These are phyloP conservation scores for Melanotaenia maccullochi DNA, from an alignment of 2,797 vertebrate species.

Conservation along the genomic window DNA sequence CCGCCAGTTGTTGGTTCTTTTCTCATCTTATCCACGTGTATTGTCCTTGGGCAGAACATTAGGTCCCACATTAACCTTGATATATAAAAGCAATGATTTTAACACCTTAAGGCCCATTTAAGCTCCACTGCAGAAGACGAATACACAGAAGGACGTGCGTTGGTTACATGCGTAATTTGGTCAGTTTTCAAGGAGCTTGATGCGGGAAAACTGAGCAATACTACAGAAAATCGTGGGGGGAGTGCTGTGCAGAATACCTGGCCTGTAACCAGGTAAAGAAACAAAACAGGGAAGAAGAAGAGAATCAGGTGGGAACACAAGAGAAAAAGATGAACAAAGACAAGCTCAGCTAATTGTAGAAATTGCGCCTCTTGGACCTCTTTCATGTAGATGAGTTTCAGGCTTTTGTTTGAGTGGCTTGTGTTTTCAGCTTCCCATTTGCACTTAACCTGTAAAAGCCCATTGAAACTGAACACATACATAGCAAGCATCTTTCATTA, in stretches of 20 bases:
- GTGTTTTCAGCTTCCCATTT: slow-evolving; percentile 12
- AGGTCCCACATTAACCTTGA: neutral
- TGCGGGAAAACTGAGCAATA: no score
- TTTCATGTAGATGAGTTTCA: slow-evolving; percentile 1
- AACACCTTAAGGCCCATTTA: neutral
- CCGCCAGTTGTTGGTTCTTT: neutral
- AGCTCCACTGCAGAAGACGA: no score
- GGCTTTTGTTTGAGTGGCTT: slow-evolving; percentile 17
- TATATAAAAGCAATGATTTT: neutral
- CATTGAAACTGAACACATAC: neutral
- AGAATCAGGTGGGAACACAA: no score
- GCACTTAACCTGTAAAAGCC: slow-evolving; percentile 20
- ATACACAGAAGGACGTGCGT: no score
- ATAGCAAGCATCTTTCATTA: neutral
- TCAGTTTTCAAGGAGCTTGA: no score
- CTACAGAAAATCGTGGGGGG: no score
- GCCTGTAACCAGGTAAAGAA: no score
- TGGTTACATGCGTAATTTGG: no score
- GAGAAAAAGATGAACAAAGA: no score
- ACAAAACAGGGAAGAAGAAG: no score
- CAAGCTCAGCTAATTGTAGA: no score
- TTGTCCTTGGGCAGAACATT: neutral
- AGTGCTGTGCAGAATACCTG: no score
- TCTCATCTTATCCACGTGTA: neutral
- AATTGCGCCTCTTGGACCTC: neutral